Evolutionary conservation across 2,113 vertebrate species (phyloP).

Genomic region (Tretioscincus oriximinensis): DNA sequence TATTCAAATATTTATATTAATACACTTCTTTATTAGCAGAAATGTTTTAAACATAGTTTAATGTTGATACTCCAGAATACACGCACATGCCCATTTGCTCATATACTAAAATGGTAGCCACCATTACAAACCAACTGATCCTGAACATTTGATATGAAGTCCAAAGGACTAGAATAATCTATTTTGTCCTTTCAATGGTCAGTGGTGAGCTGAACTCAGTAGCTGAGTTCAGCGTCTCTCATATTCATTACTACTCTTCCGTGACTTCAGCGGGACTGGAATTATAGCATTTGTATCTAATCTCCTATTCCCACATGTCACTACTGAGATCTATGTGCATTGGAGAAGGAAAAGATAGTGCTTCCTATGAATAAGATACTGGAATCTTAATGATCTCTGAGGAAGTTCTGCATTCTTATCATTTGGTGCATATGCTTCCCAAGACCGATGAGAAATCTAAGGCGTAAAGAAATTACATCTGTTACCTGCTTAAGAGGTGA

Average conservation of each 20-base stretch:
- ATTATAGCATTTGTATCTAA: slow-evolving; percentile 24
- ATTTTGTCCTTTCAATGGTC: not conserved
- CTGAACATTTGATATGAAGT: not conserved
- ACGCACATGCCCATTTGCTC: not conserved
- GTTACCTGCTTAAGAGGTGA: not conserved
- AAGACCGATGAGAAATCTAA: not conserved
- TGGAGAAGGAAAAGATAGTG: not conserved
- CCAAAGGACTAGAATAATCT: not conserved
- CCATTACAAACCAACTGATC: not conserved
- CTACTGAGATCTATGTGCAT: not conserved
- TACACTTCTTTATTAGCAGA: not conserved
- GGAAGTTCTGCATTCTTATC: slow-evolving; percentile 1
- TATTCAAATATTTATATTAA: too few relatives aligned
- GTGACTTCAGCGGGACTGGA: not conserved
- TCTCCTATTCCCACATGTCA: not conserved
- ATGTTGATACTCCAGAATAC: not conserved
- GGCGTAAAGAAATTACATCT: not conserved
- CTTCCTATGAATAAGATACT: slow-evolving; percentile 6
- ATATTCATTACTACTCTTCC: not conserved
- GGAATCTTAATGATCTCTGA: not conserved
- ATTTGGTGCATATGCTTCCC: not conserved
- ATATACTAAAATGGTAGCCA: not conserved
- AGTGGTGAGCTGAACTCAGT: too few relatives aligned
- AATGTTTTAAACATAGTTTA: not conserved
- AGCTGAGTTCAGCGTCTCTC: not conserved